A percentile compares a stretch with the other conserved stretches of the same genome.
Conservation (phyloP, 2,888 invertebrate species). For the Ischnura elegans region DNA sequence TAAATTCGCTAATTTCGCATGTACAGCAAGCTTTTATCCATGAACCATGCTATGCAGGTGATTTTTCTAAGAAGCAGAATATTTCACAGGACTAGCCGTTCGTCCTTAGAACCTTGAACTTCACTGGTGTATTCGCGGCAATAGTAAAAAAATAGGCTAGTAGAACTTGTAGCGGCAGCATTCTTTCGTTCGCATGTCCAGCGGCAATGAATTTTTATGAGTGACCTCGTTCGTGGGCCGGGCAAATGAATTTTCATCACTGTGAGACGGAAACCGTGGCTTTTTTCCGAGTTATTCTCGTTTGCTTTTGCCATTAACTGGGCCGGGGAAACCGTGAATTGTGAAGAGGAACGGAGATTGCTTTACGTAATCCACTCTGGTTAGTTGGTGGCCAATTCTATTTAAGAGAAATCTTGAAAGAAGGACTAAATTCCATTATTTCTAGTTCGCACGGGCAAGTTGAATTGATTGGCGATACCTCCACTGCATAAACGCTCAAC, state of each 20-base stretch:
- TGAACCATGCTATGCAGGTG: too few relatives aligned
- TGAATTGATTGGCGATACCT: too few relatives aligned
- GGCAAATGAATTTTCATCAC: background rate
- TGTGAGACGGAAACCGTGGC: background rate
- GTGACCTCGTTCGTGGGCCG: background rate
- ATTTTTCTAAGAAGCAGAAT: too few relatives aligned
- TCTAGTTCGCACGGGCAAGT: too few relatives aligned
- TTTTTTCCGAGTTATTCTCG: background rate
- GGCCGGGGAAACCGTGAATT: background rate
- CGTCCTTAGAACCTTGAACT: too few relatives aligned
- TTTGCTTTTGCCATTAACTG: background rate
- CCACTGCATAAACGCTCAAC: too few relatives aligned
- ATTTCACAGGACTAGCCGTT: too few relatives aligned
- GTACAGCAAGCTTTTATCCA: too few relatives aligned
- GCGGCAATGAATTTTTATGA: background rate
- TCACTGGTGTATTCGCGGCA: too few relatives aligned
- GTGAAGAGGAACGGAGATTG: background rate
- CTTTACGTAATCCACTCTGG: background rate
- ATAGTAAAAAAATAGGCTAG: too few relatives aligned
- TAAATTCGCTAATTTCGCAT: too few relatives aligned
- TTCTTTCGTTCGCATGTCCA: background rate
- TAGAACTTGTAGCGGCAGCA: background rate
- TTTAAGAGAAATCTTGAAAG: background rate
- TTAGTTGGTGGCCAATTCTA: background rate
- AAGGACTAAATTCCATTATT: background rate